Percentiles rank a stretch among this genome's conserved stretches.
These are phyloP conservation scores for Entomobrya proxima DNA, from an alignment of 2,888 invertebrate species.

Conservation along the genomic window DNA sequence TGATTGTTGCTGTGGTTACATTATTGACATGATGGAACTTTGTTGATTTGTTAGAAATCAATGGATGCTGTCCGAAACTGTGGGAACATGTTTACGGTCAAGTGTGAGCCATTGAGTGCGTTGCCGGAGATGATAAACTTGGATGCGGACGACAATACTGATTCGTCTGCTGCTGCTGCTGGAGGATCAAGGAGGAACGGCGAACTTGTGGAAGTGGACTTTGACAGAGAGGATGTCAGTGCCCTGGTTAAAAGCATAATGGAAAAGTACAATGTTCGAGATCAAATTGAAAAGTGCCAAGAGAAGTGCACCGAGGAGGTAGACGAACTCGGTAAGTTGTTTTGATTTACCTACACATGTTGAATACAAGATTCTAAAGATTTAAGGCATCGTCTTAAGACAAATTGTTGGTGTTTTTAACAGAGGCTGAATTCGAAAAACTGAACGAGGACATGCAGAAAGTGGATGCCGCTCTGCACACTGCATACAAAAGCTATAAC, in stretches of 20 bases:
- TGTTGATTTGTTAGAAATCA: conserved; percentile 47
- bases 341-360: not conserved
- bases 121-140: not conserved
- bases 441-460: not conserved
- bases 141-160: not conserved
- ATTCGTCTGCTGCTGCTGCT: not conserved
- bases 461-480: not conserved
- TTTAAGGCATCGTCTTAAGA: not conserved
- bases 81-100: conserved; percentile 34
- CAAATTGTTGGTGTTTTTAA: not conserved
- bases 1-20: not conserved
- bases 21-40: not conserved
- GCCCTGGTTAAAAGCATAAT: conserved; percentile 4
- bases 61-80: not conserved
- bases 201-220: conserved; percentile 37
- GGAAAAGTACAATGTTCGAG: not conserved
- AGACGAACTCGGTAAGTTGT: conserved; percentile 14
- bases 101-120: conserved; percentile 40
- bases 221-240: conserved; percentile 10
- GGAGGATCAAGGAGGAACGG: too few relatives aligned
- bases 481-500: conserved; percentile 7
- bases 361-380: not conserved
- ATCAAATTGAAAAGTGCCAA: conserved; percentile 12
- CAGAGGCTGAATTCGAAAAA: conserved; percentile 12
- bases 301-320: not conserved